Evolutionary conservation across 2,797 vertebrate genomes (phyloP).

Genomic region (Chaunax sp.): DNA sequence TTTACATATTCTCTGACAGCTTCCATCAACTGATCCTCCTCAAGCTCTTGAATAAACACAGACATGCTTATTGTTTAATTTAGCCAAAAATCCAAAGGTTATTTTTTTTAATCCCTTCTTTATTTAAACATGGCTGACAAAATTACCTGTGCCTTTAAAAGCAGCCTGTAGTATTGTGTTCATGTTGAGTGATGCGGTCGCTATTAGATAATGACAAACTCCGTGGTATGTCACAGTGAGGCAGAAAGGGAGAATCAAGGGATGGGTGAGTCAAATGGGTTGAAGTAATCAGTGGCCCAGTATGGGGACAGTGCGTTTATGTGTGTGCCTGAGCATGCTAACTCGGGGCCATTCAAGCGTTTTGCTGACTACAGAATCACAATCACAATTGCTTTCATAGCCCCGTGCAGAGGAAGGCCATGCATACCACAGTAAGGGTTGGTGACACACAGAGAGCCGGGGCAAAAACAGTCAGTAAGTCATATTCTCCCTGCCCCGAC

Average conservation of each 20-base stretch:
- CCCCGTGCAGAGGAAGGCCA: conserved; percentile 76
- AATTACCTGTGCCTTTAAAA: conserved; percentile 39
- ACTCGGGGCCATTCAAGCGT: conserved; percentile 79
- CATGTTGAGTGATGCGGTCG: conserved; percentile 59
- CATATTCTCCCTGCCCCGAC: conserved; percentile 60
- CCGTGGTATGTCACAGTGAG: conserved; percentile 73
- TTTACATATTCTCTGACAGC: conserved; percentile 46
- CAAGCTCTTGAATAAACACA: conserved; percentile 34
- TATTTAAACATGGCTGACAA: conserved; percentile 38
- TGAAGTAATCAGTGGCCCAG: conserved; percentile 77
- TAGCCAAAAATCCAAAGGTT: conserved; percentile 12
- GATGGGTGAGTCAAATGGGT: conserved; percentile 79
- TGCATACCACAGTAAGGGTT: conserved; percentile 79
- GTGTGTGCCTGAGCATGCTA: conserved; percentile 60
- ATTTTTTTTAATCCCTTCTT: conserved; percentile 53
- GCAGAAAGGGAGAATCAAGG: conserved; percentile 69
- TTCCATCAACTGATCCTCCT: conserved; percentile 32
- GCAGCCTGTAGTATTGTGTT: conserved; percentile 51
- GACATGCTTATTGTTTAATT: conserved; percentile 27
- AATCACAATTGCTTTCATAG: conserved; percentile 85
- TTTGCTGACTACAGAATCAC: conserved; percentile 83
- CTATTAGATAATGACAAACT: conserved; percentile 79
- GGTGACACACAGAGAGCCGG: conserved; percentile 68
- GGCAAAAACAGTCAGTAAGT: conserved; percentile 72
- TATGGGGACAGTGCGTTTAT: conserved; percentile 52